Evolutionary conservation across 2,113 vertebrate species (phyloP).

Genomic region (Nycticebus coucang): DNA sequence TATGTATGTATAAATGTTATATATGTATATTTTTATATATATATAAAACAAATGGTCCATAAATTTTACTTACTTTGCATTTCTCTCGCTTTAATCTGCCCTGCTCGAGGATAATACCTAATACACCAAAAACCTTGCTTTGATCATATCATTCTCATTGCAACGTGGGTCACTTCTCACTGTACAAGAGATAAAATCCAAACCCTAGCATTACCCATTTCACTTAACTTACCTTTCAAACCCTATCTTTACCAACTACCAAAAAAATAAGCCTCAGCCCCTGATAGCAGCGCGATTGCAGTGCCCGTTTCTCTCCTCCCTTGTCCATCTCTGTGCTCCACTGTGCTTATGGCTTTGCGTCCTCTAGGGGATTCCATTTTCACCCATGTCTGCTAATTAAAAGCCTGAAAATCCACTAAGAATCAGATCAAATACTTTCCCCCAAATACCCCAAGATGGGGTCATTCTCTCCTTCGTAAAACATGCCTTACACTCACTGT

Average conservation of each 20-base stretch:
- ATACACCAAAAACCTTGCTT: slow-evolving; percentile 10
- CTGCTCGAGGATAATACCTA: not conserved
- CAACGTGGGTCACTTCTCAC: not conserved
- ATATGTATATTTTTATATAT: too few species aligned
- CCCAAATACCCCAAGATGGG: not conserved
- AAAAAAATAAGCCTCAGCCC: not conserved
- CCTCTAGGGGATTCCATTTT: not conserved
- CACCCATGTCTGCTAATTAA: not conserved
- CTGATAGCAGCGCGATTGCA: rapidly evolving
- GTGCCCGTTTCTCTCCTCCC: not conserved
- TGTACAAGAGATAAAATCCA: not conserved
- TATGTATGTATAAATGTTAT: too few species aligned
- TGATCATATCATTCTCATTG: not conserved
- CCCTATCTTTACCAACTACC: not conserved
- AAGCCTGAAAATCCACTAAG: not conserved
- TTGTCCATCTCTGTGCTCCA: not conserved
- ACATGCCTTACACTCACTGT: too few species aligned
- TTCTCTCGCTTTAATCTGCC: slow-evolving; percentile 22
- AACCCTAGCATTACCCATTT: not conserved
- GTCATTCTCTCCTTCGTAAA: not conserved
- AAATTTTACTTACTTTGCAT: not conserved
- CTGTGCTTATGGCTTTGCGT: not conserved
- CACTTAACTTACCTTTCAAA: not conserved
- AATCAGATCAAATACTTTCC: not conserved
- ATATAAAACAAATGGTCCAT: not conserved